These are phyloP conservation scores for Laticauda colubrina DNA, from an alignment of 2,113 vertebrate genomes.

Conservation along the genomic window DNA sequence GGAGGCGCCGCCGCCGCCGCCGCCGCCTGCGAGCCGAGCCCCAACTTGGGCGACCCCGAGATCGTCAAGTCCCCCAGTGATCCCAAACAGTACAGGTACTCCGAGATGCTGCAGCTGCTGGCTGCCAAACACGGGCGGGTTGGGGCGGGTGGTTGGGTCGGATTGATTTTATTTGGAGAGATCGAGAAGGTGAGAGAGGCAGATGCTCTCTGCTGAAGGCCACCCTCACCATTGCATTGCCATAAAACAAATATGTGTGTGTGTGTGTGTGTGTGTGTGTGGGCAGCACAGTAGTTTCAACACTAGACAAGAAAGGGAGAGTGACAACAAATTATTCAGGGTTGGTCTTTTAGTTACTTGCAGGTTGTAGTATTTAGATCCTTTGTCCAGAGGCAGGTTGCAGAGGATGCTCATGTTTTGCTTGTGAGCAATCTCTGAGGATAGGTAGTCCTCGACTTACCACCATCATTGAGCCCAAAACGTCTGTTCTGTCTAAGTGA, in stretches of 20 bases:
- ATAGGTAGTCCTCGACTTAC: background rate
- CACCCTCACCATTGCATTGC: background rate
- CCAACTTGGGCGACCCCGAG: conserved; percentile 75
- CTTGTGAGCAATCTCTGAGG: background rate
- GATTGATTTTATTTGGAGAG: background rate
- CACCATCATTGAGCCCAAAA: background rate
- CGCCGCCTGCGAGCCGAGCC: background rate
- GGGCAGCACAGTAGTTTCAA: background rate
- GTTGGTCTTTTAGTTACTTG: background rate
- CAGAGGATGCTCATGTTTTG: background rate
- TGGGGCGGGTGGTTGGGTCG: too few relatives aligned
- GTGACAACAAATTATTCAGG: background rate
- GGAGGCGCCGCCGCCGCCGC: background rate
- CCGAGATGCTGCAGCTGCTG: background rate
- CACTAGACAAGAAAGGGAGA: background rate
- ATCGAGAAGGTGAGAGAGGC: background rate
- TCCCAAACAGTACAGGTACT: conserved; percentile 92
- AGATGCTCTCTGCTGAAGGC: too few relatives aligned
- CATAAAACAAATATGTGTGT: background rate
- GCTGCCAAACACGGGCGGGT: background rate
- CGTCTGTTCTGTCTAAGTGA: background rate
- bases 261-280: background rate
- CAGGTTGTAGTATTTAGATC: background rate
- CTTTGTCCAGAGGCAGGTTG: background rate
- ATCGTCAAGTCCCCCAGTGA: conserved; percentile 93